Conservation (phyloP, 35 echinoderm and acorn worm species). For the Chiridota heheva region DNA sequence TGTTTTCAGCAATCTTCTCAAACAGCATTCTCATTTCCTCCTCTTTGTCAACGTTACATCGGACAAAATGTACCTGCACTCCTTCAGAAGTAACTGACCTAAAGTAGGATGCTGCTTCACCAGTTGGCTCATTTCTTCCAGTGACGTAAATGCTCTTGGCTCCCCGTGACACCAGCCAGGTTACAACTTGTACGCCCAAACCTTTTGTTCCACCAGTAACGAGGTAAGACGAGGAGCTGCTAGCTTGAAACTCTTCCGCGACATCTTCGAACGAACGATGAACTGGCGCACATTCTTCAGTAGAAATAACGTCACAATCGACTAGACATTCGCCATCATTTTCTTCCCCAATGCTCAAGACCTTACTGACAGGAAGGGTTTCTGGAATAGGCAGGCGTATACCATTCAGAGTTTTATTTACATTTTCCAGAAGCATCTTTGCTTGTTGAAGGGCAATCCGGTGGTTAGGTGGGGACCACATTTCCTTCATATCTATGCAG, state of each 20-base stretch:
- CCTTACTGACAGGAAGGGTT: background rate
- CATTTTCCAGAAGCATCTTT: background rate
- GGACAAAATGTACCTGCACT: background rate
- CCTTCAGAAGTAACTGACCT: background rate
- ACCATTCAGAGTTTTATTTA: background rate
- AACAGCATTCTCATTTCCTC: background rate
- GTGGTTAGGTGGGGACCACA: too few relatives aligned
- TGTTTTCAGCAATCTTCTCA: background rate
- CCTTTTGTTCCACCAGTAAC: constrained; percentile 75
- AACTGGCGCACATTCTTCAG: background rate
- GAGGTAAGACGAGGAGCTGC: constrained; percentile 45
- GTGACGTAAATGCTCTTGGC: constrained; percentile 44
- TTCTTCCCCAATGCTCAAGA: too few relatives aligned
- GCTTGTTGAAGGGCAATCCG: background rate
- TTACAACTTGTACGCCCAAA: constrained; percentile 43
- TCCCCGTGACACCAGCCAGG: constrained; percentile 48
- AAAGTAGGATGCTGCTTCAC: background rate
- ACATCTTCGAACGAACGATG: constrained; percentile 7
- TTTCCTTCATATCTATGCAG: too few relatives aligned
- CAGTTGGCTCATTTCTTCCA: constrained; percentile 11
- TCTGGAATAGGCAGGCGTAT: background rate
- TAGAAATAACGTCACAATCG: background rate
- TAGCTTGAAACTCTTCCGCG: constrained; percentile 1
- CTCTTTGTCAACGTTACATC: constrained; percentile 15
- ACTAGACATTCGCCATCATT: background rate